Evolutionary conservation across 1,140 invertebrate genomes (phyloP).

Genomic region (Zophobas atratus): DNA sequence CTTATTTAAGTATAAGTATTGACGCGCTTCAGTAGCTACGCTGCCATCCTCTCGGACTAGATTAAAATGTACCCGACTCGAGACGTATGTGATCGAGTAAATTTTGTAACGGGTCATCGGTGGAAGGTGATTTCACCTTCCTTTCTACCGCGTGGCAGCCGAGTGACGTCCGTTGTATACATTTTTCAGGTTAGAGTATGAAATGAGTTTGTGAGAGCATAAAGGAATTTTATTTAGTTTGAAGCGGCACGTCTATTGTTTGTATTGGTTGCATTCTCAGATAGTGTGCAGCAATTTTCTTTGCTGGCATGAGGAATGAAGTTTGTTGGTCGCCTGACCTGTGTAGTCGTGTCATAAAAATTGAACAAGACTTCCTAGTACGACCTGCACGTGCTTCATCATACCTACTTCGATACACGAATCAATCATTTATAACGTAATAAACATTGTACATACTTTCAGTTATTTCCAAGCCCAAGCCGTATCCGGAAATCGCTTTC

Average conservation of each 20-base stretch:
- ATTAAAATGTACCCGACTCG: no score
- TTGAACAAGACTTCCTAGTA: conserved; percentile 49
- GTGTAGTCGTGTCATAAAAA: conserved; percentile 48
- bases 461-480: conserved; percentile 15
- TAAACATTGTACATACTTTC: conserved; percentile 46
- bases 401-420: conserved; percentile 45
- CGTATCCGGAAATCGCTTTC: conserved; percentile 17
- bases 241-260: conserved; percentile 29
- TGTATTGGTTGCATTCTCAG: conserved; percentile 27
- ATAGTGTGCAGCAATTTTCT: conserved; percentile 38
- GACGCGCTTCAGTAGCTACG: no score
- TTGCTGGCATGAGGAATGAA: conserved; percentile 47
- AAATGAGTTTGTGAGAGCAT: conserved; percentile 9
- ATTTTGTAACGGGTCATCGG: neutral
- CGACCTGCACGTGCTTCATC: conserved; percentile 48
- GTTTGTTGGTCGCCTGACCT: conserved; percentile 47
- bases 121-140: neutral
- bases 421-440: conserved; percentile 49
- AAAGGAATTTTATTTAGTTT: conserved; percentile 28
- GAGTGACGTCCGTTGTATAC: neutral
- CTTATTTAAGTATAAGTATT: no score
- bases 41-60: no score
- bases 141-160: no score
- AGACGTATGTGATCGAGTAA: neutral
- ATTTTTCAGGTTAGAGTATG: neutral